These are phyloP conservation scores for Labeo calbasu DNA, from an alignment of 2,797 vertebrate species.

Conservation along the genomic window DNA sequence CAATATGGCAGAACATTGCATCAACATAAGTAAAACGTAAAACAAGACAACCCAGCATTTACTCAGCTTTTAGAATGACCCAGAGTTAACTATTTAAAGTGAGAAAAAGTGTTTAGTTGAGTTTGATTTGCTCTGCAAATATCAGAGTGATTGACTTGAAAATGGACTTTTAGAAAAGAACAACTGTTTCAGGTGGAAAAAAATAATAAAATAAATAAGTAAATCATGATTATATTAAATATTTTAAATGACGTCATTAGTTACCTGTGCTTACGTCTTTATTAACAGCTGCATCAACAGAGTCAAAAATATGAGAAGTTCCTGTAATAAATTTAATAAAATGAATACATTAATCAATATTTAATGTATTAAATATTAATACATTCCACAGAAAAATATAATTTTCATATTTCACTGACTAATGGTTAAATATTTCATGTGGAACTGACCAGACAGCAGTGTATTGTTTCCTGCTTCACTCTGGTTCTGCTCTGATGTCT, in stretches of 20 bases:
- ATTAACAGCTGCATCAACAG: not conserved
- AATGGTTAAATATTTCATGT: too few species aligned
- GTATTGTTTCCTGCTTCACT: not conserved
- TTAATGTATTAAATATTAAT: too few species aligned
- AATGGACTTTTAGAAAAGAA: not conserved
- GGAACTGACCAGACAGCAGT: not conserved
- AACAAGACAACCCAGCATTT: too few species aligned
- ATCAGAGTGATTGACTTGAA: too few species aligned
- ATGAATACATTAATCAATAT: not conserved
- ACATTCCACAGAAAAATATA: not conserved
- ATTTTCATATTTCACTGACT: not conserved
- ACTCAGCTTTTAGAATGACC: too few species aligned
- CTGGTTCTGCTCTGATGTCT: not conserved
- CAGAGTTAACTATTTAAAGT: too few species aligned
- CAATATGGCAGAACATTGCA: too few species aligned
- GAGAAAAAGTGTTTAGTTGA: too few species aligned
- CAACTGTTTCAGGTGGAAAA: not conserved
- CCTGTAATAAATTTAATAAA: not conserved
- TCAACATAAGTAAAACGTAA: too few species aligned
- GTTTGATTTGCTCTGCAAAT: too few species aligned
- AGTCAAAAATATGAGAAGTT: not conserved
- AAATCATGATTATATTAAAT: not conserved
- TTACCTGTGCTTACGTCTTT: not conserved
- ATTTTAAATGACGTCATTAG: not conserved
- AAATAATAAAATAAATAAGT: too few species aligned